These are phyloP conservation scores for Pelagia noctiluca DNA, from an alignment of 30 jellyfish, hydroid and myxozoan genomes.

Conservation along the genomic window DNA sequence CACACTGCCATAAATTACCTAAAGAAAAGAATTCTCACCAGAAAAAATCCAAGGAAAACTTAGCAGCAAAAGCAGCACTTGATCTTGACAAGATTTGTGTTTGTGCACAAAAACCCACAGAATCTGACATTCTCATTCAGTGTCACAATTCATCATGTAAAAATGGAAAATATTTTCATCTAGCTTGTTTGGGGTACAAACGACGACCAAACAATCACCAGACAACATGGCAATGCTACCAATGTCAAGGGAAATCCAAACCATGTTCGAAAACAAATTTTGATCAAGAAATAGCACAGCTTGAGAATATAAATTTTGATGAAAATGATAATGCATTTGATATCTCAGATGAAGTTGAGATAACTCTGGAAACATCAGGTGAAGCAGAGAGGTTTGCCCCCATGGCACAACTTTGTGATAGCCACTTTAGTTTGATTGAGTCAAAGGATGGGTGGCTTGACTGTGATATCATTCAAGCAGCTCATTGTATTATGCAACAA, in stretches of 20 bases:
- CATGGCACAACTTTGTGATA: slow-evolving; percentile 8
- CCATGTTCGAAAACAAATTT: slow-evolving; percentile 9
- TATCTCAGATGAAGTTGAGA: not conserved
- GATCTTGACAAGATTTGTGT: slow-evolving; percentile 37
- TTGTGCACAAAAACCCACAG: slow-evolving; percentile 21
- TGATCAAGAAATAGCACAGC: slow-evolving; percentile 13
- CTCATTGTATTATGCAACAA: not conserved
- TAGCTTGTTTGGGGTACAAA: slow-evolving; percentile 60
- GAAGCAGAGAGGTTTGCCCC: slow-evolving; percentile 42
- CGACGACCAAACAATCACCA: slow-evolving; percentile 51
- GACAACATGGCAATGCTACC: slow-evolving; percentile 43
- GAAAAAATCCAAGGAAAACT: not conserved
- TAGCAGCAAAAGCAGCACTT: slow-evolving; percentile 27
- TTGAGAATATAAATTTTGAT: not conserved
- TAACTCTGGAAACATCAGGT: too few relatives aligned
- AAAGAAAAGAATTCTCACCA: too few relatives aligned
- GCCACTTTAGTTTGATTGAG: not conserved
- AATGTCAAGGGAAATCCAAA: too few relatives aligned
- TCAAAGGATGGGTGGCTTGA: slow-evolving; percentile 34
- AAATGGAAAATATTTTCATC: slow-evolving; percentile 48
- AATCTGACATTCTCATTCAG: slow-evolving; percentile 33
- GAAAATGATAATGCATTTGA: slow-evolving; percentile 8
- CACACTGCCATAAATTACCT: slow-evolving; percentile 11
- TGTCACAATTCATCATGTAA: slow-evolving; percentile 50
- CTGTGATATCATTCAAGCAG: slow-evolving; percentile 26